Evolutionary conservation across 2,888 invertebrate genomes (phyloP).

Genomic region (Blera fallax): DNA sequence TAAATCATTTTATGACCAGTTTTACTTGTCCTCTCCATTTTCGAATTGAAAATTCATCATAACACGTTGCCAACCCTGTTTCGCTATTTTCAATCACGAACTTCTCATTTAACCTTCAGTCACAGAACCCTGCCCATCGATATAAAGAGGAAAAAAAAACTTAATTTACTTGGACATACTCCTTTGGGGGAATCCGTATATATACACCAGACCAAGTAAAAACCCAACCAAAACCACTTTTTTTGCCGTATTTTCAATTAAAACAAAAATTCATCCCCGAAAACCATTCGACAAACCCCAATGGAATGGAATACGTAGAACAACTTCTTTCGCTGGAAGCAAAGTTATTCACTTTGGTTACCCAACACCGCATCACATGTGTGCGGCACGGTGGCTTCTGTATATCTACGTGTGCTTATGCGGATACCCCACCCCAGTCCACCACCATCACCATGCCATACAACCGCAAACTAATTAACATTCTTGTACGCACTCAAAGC

Average conservation of each 20-base stretch:
- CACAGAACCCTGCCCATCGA: not conserved
- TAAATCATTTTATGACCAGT: too few relatives aligned
- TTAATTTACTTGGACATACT: not conserved
- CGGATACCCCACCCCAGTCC: slow-evolving; percentile 19
- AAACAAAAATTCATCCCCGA: slow-evolving; percentile 59
- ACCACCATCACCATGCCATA: slow-evolving; percentile 42
- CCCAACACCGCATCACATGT: slow-evolving; percentile 61
- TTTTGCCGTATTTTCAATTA: slow-evolving; percentile 64
- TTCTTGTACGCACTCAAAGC: slow-evolving; percentile 70
- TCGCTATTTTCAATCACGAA: not conserved
- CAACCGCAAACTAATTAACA: slow-evolving; percentile 71
- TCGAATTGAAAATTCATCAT: not conserved
- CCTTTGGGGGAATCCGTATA: not conserved
- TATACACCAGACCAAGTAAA: not conserved
- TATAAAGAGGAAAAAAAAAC: not conserved
- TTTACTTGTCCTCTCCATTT: too few relatives aligned
- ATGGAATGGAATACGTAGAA: slow-evolving; percentile 51
- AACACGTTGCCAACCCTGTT: not conserved
- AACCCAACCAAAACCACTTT: slow-evolving; percentile 14
- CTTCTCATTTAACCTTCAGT: not conserved
- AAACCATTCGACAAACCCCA: slow-evolving; percentile 54
- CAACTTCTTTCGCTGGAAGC: slow-evolving; percentile 36
- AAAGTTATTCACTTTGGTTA: slow-evolving; percentile 68
- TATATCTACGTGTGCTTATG: slow-evolving; percentile 42
- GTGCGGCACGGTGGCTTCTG: slow-evolving; percentile 18